These are phyloP conservation scores for Himalopsyche japonica DNA, from an alignment of 2,888 invertebrate genomes.

Conservation along the genomic window DNA sequence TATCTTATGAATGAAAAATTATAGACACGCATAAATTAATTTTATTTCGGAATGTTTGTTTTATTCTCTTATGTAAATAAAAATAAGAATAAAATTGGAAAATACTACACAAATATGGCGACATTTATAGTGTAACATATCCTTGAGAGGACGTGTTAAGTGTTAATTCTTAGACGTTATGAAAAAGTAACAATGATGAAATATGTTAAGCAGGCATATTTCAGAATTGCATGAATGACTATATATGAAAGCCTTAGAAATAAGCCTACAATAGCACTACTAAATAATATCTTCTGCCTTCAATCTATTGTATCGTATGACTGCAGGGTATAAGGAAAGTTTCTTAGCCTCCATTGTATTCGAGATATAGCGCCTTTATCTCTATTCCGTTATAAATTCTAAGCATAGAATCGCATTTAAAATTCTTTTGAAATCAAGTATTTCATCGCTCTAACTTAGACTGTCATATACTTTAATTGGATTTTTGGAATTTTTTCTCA, in stretches of 20 bases:
- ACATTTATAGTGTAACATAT: neutral
- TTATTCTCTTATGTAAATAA: too few species aligned
- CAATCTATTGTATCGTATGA: constrained; percentile 19
- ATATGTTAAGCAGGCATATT: neutral
- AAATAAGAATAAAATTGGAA: too few species aligned
- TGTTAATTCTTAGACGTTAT: neutral
- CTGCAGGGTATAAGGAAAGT: constrained; percentile 18
- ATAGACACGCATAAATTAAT: too few species aligned
- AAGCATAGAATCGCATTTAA: constrained; percentile 20
- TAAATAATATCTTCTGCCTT: constrained; percentile 19
- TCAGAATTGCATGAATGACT: constrained; percentile 1
- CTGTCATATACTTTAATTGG: constrained; percentile 9
- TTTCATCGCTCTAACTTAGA: neutral
- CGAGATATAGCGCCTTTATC: constrained; percentile 23
- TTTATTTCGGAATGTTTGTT: too few species aligned
- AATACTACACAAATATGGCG: neutral
- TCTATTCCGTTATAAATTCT: constrained; percentile 12
- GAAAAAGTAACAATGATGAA: neutral
- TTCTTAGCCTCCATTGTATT: constrained; percentile 23
- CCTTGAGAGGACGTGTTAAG: neutral
- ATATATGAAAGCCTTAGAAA: neutral
- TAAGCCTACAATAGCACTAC: constrained; percentile 15
- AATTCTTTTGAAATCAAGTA: constrained; percentile 32
- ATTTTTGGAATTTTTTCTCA: neutral
- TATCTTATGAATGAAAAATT: too few species aligned